Base-by-base conservation (phyloP, 1,140 invertebrate species). In the Mesaphorura yosii region DNA sequence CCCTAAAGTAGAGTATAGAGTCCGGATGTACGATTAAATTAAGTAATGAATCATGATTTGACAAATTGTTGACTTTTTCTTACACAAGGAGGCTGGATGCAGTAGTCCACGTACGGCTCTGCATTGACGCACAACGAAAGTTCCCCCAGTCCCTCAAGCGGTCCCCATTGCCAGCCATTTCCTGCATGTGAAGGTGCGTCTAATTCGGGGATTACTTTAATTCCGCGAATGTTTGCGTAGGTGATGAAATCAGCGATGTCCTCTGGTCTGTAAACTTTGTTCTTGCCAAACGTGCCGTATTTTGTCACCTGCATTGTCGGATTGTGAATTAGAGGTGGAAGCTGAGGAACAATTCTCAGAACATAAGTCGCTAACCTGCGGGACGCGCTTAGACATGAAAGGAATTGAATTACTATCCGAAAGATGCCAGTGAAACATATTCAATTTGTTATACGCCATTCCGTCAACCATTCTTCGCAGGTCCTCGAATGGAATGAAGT, bases 381-480 rank as follows among this genome's bases (percentile, higher is more conserved):
- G 85, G 26, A 81, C 77, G 51, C 76, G 73, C 14, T 77, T 72
- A 3, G 83, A 75, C 29, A 78, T 69, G 56, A 87, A 74, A 0
- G 86, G 85, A 68, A 88, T 88, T 63, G 84, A 86, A 61, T 90
- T 86, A 0, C 81, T 79, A 65, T 88, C 86, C 2, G 83, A 85
- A 0, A 83, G 74, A 64, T 90, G 86, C 84, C 84, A 88, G 67
- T 89, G 86, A 49, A 90, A 80, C 7, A 83, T 80, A 70, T 90
- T 90, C 45, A 90, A 70, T 70, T 90, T 90, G 51, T 76, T 77
- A 15, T 82, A 75, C 2, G 80, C 78, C 79, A 90, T 84, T 0
- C 75, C 84, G 49, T 84, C 78, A 17, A 89, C 73, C 0, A 83
- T 83, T 17, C 79, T 72, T 57, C 80, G 73, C n/a, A 90, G 76